Evolutionary conservation across 2,888 invertebrate genomes (phyloP).

Genomic region (Chalcis sispes): DNA sequence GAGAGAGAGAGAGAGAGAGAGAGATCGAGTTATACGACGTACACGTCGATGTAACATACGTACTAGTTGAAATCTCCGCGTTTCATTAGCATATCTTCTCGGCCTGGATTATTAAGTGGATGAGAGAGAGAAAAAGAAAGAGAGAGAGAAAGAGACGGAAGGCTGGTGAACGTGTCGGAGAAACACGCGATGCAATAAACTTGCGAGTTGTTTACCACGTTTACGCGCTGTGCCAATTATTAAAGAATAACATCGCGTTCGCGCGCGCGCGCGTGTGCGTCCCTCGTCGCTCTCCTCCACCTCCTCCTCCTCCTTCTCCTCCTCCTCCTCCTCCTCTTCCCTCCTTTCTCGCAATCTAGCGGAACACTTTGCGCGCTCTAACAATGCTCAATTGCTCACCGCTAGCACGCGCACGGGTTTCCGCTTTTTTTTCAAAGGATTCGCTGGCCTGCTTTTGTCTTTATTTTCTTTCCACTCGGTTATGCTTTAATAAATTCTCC

Average conservation of each 20-base stretch:
- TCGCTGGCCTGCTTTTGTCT: neutral
- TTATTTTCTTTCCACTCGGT: neutral
- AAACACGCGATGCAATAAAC: conserved; percentile 24
- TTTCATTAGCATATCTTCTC: conserved; percentile 51
- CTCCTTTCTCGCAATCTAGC: conserved; percentile 16
- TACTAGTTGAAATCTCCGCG: conserved; percentile 38
- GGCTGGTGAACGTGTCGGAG: too few species aligned
- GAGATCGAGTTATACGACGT: too few species aligned
- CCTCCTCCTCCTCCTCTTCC: neutral
- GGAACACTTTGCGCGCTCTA: conserved; percentile 31
- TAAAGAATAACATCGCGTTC: conserved; percentile 9
- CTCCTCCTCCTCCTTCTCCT: too few species aligned
- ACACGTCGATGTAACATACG: neutral
- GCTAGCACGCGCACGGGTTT: neutral
- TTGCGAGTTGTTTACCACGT: conserved; percentile 1
- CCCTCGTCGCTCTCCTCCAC: too few species aligned
- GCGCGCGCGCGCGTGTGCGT: neutral
- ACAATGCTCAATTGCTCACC: conserved; percentile 33
- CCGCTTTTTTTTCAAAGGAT: conserved; percentile 8
- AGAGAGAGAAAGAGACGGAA: neutral
- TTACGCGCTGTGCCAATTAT: conserved; percentile 37
- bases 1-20: too few species aligned
- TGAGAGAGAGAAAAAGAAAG: neutral
- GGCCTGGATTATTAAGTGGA: conserved; percentile 51
- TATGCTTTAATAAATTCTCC: neutral